Conservation (phyloP, 2,888 invertebrate genomes). For the Megastigmus dorsalis region DNA sequence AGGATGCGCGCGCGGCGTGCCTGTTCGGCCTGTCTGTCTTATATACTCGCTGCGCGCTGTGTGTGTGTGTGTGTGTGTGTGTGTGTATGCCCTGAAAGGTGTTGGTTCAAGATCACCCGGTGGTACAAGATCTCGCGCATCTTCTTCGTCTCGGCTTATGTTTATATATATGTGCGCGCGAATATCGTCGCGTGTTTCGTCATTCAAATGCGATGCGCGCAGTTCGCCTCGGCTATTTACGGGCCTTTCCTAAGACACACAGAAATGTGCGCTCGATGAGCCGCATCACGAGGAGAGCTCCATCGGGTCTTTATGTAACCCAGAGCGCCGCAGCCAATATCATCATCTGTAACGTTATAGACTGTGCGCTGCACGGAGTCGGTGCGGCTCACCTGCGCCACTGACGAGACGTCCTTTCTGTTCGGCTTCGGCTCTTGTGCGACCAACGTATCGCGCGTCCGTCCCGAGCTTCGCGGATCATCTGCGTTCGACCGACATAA, state of each 20-base stretch:
- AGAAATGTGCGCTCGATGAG: background rate
- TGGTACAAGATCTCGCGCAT: constrained; percentile 63
- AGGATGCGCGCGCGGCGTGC: too few relatives aligned
- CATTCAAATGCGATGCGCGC: constrained; percentile 51
- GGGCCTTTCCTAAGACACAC: constrained; percentile 33
- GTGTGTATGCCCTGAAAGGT: constrained; percentile 71
- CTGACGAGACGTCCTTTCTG: background rate
- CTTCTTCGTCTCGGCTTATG: constrained; percentile 40
- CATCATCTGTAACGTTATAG: constrained; percentile 28
- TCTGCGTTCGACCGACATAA: background rate
- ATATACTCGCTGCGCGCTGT: too few relatives aligned
- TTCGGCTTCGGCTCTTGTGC: background rate
- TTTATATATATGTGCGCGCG: constrained; percentile 35
- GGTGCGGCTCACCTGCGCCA: background rate
- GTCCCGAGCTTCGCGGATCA: too few relatives aligned
- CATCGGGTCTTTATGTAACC: constrained; percentile 23
- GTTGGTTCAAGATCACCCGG: constrained; percentile 73
- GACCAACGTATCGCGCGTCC: too few relatives aligned
- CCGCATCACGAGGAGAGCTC: background rate
- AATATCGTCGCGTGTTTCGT: constrained; percentile 59
- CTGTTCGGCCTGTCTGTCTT: too few relatives aligned
- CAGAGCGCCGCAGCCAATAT: constrained; percentile 8
- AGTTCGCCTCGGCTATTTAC: constrained; percentile 31
- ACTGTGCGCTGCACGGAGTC: too few relatives aligned
- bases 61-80: background rate